Conservation (phyloP, 2,113 vertebrate genomes). For the Pteronura brasiliensis region DNA sequence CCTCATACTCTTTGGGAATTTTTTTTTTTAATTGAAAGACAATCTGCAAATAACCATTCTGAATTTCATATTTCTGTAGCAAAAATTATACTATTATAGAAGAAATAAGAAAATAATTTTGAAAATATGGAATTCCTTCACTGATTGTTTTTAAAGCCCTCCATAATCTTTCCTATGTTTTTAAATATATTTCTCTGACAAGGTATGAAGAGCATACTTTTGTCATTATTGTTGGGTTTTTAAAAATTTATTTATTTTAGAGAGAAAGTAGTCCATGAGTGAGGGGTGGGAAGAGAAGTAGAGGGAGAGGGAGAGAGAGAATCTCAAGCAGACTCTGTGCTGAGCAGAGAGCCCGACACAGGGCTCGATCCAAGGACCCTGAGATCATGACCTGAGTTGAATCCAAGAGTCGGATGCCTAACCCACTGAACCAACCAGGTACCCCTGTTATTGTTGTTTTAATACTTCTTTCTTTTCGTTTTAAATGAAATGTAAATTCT, state of each 20-base stretch:
- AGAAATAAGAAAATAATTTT: background rate
- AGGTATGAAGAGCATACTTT: background rate
- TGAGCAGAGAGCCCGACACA: background rate
- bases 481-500: background rate
- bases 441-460: background rate
- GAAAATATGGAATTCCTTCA: background rate
- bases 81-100: background rate
- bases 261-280: background rate
- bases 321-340: background rate
- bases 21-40: background rate
- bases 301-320: background rate
- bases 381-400: background rate
- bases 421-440: background rate
- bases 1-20: background rate
- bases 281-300: background rate
- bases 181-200: background rate
- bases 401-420: background rate
- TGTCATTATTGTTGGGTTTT: background rate
- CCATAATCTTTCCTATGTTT: background rate
- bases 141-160: background rate
- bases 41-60: conserved; percentile 5
- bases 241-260: background rate
- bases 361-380: background rate
- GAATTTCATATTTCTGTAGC: background rate
- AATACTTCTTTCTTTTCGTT: background rate